phyloP scores from a whole-genome alignment of 2,888 invertebrate genomes.

The Eupithecia insigniata region DNA sequence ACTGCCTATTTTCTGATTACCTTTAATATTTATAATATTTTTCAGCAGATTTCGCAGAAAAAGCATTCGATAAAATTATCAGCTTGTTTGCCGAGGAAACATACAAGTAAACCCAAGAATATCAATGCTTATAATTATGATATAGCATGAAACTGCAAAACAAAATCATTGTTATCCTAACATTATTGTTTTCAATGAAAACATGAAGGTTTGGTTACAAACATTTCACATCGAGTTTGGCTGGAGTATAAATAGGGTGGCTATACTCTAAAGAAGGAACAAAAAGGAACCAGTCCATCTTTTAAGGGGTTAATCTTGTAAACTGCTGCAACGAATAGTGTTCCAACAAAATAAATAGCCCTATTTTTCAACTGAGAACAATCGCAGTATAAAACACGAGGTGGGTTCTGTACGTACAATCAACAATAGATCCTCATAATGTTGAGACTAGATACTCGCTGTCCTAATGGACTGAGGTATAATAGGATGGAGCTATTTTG shows the following conservation, averaged over 20 bases:
- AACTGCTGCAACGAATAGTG: slow-evolving; percentile 17
- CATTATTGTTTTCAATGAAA: not conserved
- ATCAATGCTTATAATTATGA: slow-evolving; percentile 2
- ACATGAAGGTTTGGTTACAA: not conserved
- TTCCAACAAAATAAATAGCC: slow-evolving; percentile 28
- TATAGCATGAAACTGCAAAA: not conserved
- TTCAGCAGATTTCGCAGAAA: not conserved
- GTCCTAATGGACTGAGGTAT: slow-evolving; percentile 62
- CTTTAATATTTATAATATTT: no score
- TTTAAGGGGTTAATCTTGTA: slow-evolving; percentile 5
- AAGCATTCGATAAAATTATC: not conserved
- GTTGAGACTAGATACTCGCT: slow-evolving; percentile 50
- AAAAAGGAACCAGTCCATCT: not conserved
- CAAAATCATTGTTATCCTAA: not conserved
- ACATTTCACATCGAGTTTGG: not conserved
- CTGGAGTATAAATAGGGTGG: not conserved
- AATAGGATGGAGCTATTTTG: not conserved
- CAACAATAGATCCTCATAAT: slow-evolving; percentile 43
- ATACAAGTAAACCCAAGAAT: not conserved
- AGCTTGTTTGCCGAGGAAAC: not conserved
- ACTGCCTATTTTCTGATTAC: no score
- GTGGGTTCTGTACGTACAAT: slow-evolving; percentile 24
- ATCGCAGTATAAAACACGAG: slow-evolving; percentile 25
- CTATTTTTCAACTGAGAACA: slow-evolving; percentile 25
- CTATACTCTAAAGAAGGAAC: not conserved